Conservation (phyloP, 1,140 invertebrate genomes). For the Aphis gossypii region DNA sequence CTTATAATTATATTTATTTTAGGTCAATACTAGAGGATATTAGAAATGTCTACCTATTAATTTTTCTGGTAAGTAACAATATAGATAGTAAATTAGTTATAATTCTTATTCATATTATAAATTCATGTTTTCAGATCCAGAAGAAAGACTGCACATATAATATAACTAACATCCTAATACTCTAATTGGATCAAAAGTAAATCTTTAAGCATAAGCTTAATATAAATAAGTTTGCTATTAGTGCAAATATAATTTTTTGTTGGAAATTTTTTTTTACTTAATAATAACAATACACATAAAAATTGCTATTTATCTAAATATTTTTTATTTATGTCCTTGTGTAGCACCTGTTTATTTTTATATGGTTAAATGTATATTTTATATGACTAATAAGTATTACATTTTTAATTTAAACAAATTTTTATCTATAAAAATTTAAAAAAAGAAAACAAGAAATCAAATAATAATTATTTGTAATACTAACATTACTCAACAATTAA, state of each 20-base stretch:
- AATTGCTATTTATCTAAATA: neutral
- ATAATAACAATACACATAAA: slow-evolving; percentile 24
- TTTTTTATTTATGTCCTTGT: slow-evolving; percentile 21
- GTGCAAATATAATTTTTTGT: slow-evolving; percentile 35
- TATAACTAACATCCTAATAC: slow-evolving; percentile 47
- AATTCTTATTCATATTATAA: neutral
- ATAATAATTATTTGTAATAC: neutral
- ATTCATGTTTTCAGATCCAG: slow-evolving; percentile 30
- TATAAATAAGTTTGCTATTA: neutral
- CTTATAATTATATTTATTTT: slow-evolving; percentile 42
- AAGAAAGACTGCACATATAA: slow-evolving; percentile 50
- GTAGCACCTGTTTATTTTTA: neutral
- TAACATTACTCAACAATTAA: neutral
- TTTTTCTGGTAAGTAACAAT: slow-evolving; percentile 25
- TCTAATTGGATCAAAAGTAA: slow-evolving; percentile 32
- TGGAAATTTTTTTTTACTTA: slow-evolving; percentile 47
- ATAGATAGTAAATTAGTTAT: neutral
- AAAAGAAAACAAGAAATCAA: neutral
- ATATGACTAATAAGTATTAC: neutral
- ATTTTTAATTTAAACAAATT: neutral
- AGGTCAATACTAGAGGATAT: slow-evolving; percentile 52
- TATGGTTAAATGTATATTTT: slow-evolving; percentile 8
- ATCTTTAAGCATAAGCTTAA: neutral
- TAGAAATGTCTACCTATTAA: neutral
- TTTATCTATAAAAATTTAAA: neutral